These are phyloP conservation scores for Calephelis virginiensis DNA, from an alignment of 1,140 invertebrate species.

Conservation along the genomic window DNA sequence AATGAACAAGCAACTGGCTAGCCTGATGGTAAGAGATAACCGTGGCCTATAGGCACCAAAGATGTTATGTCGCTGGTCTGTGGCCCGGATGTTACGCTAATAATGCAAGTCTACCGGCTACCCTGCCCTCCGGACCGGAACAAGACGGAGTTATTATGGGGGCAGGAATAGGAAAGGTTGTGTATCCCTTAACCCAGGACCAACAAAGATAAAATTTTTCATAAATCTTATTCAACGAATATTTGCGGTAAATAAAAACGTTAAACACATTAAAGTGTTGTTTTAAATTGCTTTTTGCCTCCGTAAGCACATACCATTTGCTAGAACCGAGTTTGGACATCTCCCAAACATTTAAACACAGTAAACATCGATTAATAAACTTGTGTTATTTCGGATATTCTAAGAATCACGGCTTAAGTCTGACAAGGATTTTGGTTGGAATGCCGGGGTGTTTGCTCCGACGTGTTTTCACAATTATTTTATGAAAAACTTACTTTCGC, in stretches of 20 bases:
- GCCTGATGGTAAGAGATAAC: too few relatives aligned
- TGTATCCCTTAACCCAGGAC: too few relatives aligned
- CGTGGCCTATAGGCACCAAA: too few relatives aligned
- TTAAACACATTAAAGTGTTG: not conserved
- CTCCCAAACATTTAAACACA: constrained; percentile 14
- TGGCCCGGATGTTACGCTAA: too few relatives aligned
- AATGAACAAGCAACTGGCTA: too few relatives aligned
- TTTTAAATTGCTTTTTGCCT: not conserved
- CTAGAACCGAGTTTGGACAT: constrained; percentile 4
- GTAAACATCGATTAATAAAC: constrained; percentile 16
- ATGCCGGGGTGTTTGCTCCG: constrained; percentile 4
- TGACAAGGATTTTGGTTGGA: not conserved
- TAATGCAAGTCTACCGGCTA: too few relatives aligned
- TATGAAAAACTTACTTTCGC: not conserved
- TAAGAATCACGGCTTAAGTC: not conserved
- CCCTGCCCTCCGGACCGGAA: too few relatives aligned
- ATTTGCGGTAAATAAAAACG: not conserved
- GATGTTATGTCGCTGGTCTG: too few relatives aligned
- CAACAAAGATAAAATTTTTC: too few relatives aligned
- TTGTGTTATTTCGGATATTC: constrained; percentile 13
- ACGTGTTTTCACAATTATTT: constrained; percentile 6
- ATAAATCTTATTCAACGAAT: too few relatives aligned
- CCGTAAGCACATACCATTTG: not conserved
- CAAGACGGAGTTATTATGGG: too few relatives aligned
- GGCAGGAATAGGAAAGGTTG: too few relatives aligned